Evolutionary conservation across 2,113 vertebrate genomes (phyloP).

Genomic region (Microcebus griseorufus): DNA sequence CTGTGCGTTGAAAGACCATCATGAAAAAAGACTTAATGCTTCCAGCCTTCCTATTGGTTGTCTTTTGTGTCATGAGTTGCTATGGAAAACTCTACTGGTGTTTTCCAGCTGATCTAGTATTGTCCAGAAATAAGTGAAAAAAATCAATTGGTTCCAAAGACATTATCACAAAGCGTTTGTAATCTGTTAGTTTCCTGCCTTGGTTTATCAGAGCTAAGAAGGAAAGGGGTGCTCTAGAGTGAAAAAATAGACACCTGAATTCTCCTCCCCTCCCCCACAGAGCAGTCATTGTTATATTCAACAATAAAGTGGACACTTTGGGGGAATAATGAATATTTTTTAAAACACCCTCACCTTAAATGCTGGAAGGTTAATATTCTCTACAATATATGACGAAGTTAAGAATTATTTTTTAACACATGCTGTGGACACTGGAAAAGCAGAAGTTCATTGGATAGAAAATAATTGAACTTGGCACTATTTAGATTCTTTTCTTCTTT

Average conservation of each 20-base stretch:
- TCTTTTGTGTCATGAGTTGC: slow-evolving; percentile 59
- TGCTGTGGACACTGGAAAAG: neutral
- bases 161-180: slow-evolving; percentile 27
- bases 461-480: neutral
- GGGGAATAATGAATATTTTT: neutral
- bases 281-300: neutral
- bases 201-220: neutral
- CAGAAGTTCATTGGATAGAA: neutral
- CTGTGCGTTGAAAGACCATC: slow-evolving; percentile 27
- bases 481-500: neutral
- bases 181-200: slow-evolving; percentile 36
- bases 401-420: slow-evolving; percentile 13
- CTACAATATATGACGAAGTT: neutral
- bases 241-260: neutral
- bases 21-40: neutral
- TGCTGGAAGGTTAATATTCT: neutral
- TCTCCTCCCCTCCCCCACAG: neutral
- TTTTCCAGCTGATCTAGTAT: slow-evolving; percentile 60
- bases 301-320: neutral
- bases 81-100: slow-evolving; percentile 28
- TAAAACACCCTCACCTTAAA: neutral
- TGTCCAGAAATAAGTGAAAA: slow-evolving; percentile 47
- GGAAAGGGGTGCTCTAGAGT: neutral
- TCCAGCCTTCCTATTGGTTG: neutral
- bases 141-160: slow-evolving; percentile 52